Base-by-base conservation (phyloP, 2,113 vertebrate species). In the Periophthalmus modestus region DNA sequence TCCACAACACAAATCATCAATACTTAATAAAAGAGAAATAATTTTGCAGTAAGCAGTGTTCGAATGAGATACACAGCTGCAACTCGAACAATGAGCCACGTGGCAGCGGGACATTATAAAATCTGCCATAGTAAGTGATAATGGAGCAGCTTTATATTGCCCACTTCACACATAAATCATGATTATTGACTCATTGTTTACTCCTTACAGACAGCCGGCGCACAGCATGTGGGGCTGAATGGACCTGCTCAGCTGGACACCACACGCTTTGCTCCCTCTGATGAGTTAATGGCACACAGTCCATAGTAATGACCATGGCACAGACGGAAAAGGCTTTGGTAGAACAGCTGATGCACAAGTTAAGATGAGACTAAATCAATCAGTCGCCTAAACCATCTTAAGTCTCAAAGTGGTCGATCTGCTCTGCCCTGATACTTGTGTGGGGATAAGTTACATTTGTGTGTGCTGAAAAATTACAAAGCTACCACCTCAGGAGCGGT, bases 321-420 rank as follows among this genome's bases (percentile, higher is more conserved):
- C 55, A 57, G n/a, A 57, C 2, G 73, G 66, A 79, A 89, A 59
- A 39, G 68, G 78, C 75, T 59, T 61, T 72, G 66, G 84, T 4
- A 79, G 69, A 82, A 80, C 88, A 71, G 76, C 68, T 79, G 82
- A 84, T 73, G 61, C 81, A 63, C 77, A 78, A 74, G 78, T 84
- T 78, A 55, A 83, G 66, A 87, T 57, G 73, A 87, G 84, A 91
- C 88, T 82, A 83, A 79, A 85, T 82, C 77, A 70, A 84, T 80
- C 28, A n/a, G 19, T 57, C 52, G 7, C 69, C 47, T 59, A 65
- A 71, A 57, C 21, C 23, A 78, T 75, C 52, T 5, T 13, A 2
- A 0, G 16, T 66, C n/a, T 80, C 62, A 69, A 48, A 69, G 36
- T 62, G 28, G 69, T 47, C 71, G 52, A 59, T 14, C 61, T 16